These are phyloP conservation scores for Percopsis omiscomaycus DNA, from an alignment of 2,797 vertebrate genomes.

Conservation along the genomic window DNA sequence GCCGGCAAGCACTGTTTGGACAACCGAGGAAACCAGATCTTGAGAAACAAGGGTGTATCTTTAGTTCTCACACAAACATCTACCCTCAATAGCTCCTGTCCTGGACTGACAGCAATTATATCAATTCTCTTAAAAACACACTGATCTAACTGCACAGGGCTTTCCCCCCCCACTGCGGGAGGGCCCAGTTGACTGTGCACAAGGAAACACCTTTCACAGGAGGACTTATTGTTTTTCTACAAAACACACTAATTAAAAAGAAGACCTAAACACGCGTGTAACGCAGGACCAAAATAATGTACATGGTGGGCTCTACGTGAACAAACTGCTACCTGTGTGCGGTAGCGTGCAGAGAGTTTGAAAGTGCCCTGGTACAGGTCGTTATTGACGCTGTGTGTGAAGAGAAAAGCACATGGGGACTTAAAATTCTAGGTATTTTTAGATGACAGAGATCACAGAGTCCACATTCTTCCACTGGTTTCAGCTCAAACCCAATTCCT, in stretches of 20 bases:
- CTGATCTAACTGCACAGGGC: conserved; percentile 60
- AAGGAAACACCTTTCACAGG: conserved; percentile 21
- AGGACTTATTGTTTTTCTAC: conserved; percentile 26
- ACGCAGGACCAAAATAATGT: not conserved
- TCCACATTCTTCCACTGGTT: conserved; percentile 64
- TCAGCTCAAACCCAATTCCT: conserved; percentile 65
- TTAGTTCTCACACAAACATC: conserved; percentile 71
- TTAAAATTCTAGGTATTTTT: conserved; percentile 69
- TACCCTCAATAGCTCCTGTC: conserved; percentile 47
- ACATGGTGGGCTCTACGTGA: conserved; percentile 5
- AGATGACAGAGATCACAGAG: conserved; percentile 63
- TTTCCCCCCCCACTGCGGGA: conserved; percentile 11
- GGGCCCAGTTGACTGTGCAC: conserved; percentile 4
- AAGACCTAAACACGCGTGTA: conserved; percentile 18
- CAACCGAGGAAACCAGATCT: conserved; percentile 72
- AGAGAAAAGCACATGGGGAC: conserved; percentile 43
- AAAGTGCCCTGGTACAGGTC: conserved; percentile 5
- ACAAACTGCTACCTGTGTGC: conserved; percentile 28
- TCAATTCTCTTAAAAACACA: conserved; percentile 60
- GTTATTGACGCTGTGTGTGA: conserved; percentile 17
- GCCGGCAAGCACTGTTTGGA: conserved; percentile 66
- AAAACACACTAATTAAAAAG: conserved; percentile 45
- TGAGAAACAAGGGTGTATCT: conserved; percentile 68
- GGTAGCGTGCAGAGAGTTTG: conserved; percentile 16
- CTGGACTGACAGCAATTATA: conserved; percentile 70